These are phyloP conservation scores for Danio albolineatus DNA, from an alignment of 2,797 vertebrate species.

Conservation along the genomic window DNA sequence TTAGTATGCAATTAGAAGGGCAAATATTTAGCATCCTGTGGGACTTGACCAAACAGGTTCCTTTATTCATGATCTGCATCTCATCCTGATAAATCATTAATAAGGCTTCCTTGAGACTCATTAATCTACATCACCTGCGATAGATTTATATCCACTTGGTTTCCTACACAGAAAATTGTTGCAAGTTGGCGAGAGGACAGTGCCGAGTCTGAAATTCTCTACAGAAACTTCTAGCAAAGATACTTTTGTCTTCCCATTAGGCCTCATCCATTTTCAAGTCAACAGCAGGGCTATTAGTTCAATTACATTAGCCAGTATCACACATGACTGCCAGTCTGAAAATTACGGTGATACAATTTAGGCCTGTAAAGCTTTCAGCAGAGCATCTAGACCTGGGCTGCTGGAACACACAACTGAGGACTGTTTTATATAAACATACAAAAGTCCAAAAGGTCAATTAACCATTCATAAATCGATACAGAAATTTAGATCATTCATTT, in stretches of 20 bases:
- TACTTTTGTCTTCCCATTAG: background rate
- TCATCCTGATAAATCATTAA: slow-evolving; percentile 31
- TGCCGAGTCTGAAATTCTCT: background rate
- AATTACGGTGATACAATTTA: slow-evolving; percentile 1
- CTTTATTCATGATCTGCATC: slow-evolving; percentile 24
- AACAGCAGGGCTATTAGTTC: slow-evolving; percentile 45
- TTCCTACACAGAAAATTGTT: slow-evolving; percentile 1
- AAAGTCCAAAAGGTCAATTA: too few species aligned
- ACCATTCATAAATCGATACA: too few species aligned
- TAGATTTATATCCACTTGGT: slow-evolving; percentile 2
- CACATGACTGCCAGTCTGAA: slow-evolving; percentile 28
- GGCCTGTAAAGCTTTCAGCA: background rate
- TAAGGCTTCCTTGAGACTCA: slow-evolving; percentile 9
- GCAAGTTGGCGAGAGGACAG: slow-evolving; percentile 10
- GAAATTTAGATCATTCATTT: too few species aligned
- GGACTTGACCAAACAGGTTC: slow-evolving; percentile 14
- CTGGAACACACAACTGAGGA: background rate
- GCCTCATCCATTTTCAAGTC: slow-evolving; percentile 2
- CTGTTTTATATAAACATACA: background rate
- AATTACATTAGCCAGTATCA: slow-evolving; percentile 38
- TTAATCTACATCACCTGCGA: slow-evolving; percentile 28
- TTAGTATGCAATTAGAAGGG: slow-evolving; percentile 29
- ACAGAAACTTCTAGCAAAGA: slow-evolving; percentile 17
- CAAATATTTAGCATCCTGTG: slow-evolving; percentile 36
- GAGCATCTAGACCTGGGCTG: slow-evolving; percentile 6